A percentile compares a stretch with the other conserved stretches of the same genome.
Evolutionary conservation across 2,888 invertebrate genomes (phyloP).

Genomic region (Erebia palarica): DNA sequence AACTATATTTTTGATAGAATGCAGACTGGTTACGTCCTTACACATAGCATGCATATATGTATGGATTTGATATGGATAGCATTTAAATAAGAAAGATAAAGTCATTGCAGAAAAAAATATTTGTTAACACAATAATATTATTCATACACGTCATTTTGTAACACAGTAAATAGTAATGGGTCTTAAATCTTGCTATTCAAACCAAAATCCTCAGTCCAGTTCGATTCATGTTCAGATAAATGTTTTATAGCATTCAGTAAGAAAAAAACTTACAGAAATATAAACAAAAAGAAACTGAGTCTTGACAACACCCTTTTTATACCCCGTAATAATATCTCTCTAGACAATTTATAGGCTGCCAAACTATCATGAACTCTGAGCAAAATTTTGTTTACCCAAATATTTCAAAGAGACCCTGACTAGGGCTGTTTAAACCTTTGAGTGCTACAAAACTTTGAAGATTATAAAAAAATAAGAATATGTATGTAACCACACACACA

Average conservation of each 20-base stretch:
- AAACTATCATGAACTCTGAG: constrained; percentile 22
- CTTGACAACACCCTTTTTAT: constrained; percentile 16
- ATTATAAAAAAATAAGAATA: neutral
- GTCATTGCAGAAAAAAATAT: no score
- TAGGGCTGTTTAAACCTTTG: constrained; percentile 16
- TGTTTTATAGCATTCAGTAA: neutral
- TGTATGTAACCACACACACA: neutral
- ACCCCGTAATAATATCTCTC: constrained; percentile 12
- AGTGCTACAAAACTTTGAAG: neutral
- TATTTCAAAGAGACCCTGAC: constrained; percentile 32
- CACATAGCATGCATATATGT: no score
- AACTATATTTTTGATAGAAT: no score
- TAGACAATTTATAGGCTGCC: constrained; percentile 19
- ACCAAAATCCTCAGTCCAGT: no score
- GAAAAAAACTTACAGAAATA: constrained; percentile 9
- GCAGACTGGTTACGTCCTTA: no score
- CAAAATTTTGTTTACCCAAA: constrained; percentile 36
- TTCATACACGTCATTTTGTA: no score
- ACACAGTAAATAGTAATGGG: no score
- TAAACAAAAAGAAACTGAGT: constrained; percentile 12
- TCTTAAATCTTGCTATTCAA: no score
- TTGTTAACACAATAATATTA: no score
- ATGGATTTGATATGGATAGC: no score
- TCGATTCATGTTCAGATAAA: no score
- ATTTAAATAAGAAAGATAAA: no score